These are phyloP conservation scores for Ceratoteleas bidentatus DNA, from an alignment of 1,140 invertebrate species.

Conservation along the genomic window DNA sequence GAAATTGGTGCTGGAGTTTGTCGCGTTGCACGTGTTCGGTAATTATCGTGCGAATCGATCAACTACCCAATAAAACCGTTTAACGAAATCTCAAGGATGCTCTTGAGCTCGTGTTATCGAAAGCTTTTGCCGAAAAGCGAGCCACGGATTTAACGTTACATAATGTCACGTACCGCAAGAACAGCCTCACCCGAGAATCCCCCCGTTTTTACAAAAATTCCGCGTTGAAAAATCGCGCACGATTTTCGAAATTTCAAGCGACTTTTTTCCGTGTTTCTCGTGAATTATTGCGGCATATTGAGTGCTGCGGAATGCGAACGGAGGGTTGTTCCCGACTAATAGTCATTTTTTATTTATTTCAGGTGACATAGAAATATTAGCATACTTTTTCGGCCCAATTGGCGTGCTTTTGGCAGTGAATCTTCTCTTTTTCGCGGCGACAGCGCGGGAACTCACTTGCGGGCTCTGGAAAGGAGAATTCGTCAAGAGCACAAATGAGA, in stretches of 20 bases:
- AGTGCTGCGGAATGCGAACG: background rate
- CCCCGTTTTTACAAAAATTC: constrained; percentile 17
- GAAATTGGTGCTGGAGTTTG: constrained; percentile 30
- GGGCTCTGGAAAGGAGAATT: constrained; percentile 93
- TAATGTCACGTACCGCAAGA: constrained; percentile 35
- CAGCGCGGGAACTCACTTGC: constrained; percentile 91
- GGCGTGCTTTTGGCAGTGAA: constrained; percentile 89
- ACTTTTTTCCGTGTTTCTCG: background rate
- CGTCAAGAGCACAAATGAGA: constrained; percentile 92
- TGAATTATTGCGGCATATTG: constrained; percentile 12
- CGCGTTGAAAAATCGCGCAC: constrained; percentile 1
- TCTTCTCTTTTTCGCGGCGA: constrained; percentile 89
- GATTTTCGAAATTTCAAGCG: constrained; percentile 19
- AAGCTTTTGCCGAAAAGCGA: constrained; percentile 51
- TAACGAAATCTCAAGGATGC: constrained; percentile 54
- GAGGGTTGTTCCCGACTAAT: constrained; percentile 14
- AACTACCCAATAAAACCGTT: constrained; percentile 53
- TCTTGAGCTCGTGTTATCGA: constrained; percentile 41
- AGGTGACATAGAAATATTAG: constrained; percentile 88
- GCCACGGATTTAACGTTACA: constrained; percentile 40
- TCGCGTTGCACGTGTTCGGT: constrained; percentile 32
- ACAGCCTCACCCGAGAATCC: constrained; percentile 5
- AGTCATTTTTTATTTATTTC: constrained; percentile 69
- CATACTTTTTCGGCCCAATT: constrained; percentile 91
- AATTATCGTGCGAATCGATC: constrained; percentile 53